Conservation (phyloP, 2,888 invertebrate genomes). For the Zhuqinia jingwanae region DNA sequence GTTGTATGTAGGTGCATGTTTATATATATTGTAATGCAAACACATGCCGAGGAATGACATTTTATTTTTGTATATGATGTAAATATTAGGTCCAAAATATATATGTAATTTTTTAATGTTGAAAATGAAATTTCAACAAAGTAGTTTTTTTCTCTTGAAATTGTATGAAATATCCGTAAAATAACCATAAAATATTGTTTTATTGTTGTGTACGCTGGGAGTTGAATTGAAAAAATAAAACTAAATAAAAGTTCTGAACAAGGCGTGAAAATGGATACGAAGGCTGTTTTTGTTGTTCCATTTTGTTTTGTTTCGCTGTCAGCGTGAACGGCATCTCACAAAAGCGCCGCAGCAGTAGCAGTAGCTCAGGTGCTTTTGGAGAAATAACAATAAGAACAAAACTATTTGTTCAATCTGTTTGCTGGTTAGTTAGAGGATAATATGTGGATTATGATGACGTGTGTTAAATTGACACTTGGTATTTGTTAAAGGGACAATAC, state of each 20-base stretch:
- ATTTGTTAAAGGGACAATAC: background rate
- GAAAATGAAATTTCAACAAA: background rate
- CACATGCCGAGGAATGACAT: too few species aligned
- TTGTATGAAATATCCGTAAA: conserved; percentile 34
- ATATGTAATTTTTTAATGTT: background rate
- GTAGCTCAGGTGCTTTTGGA: background rate
- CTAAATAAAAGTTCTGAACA: conserved; percentile 25
- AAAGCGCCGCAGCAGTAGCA: background rate
- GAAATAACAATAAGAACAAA: too few species aligned
- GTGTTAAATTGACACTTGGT: background rate
- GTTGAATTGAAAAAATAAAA: conserved; percentile 4
- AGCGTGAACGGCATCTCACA: conserved; percentile 14
- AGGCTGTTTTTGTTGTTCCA: conserved; percentile 51
- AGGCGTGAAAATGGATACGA: conserved; percentile 53
- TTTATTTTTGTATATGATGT: too few species aligned
- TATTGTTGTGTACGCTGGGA: conserved; percentile 47
- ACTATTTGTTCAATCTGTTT: too few species aligned
- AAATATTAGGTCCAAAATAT: too few species aligned
- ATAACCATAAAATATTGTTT: conserved; percentile 59
- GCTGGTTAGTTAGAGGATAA: too few species aligned
- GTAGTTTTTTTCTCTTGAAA: background rate
- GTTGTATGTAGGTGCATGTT: background rate
- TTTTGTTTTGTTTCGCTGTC: conserved; percentile 41
- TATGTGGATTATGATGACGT: background rate
- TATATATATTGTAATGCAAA: background rate